phyloP scores from a whole-genome alignment of 2,888 invertebrate species.

The Gastracanthus pulcherrimus region DNA sequence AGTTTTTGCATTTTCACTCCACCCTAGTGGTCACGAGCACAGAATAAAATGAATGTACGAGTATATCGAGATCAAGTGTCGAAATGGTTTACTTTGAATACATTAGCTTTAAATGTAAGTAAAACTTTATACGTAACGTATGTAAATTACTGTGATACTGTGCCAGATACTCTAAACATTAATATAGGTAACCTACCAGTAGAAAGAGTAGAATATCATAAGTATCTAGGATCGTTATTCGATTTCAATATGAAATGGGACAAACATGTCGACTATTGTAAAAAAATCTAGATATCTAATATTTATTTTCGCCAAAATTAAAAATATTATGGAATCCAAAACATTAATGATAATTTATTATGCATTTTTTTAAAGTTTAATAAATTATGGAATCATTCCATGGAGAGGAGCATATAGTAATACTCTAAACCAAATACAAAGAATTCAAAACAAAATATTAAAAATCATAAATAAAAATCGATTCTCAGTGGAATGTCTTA shows the following conservation, averaged over 20 bases:
- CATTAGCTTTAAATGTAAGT: too few species aligned
- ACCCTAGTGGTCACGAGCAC: too few species aligned
- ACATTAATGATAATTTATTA: background rate
- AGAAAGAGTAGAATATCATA: background rate
- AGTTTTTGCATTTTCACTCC: too few species aligned
- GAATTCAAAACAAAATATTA: too few species aligned
- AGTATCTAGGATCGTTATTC: background rate
- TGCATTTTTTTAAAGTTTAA: background rate
- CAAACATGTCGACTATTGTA: background rate
- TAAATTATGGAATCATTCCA: background rate
- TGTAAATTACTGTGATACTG: background rate
- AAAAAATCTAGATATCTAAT: too few species aligned
- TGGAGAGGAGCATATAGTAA: background rate
- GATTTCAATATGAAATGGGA: background rate
- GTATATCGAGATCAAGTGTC: too few species aligned
- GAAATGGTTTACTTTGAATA: too few species aligned
- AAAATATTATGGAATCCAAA: background rate
- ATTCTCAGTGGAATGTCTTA: too few species aligned
- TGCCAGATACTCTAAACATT: background rate
- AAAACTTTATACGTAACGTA: too few species aligned
- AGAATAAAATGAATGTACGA: too few species aligned
- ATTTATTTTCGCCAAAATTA: background rate
- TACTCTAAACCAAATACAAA: too few species aligned
- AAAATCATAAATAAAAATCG: too few species aligned
- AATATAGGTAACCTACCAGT: background rate